Percentiles rank a stretch among this genome's conserved stretches.
Evolutionary conservation across 2,113 vertebrate genomes (phyloP).

Genomic region (Centropristis striata): DNA sequence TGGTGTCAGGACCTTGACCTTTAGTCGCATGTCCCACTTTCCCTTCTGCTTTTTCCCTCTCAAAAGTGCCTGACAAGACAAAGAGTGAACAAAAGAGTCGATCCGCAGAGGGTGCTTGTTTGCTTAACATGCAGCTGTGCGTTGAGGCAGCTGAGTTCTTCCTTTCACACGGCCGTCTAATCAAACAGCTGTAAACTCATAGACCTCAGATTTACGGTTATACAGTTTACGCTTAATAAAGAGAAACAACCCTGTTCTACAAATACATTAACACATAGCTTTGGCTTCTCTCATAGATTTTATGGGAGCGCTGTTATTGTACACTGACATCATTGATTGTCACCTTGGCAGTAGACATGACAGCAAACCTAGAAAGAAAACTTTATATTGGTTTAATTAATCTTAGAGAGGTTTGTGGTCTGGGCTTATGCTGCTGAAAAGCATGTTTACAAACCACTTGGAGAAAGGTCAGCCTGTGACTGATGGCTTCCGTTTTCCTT

Average conservation of each 20-base stretch:
- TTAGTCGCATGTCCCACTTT: conserved; percentile 59
- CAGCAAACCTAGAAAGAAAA: neutral
- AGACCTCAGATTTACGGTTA: neutral
- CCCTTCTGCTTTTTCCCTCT: conserved; percentile 56
- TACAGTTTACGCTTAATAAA: neutral
- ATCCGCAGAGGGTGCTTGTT: conserved; percentile 69
- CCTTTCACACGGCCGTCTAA: conserved; percentile 62
- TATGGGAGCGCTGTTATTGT: neutral
- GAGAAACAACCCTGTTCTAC: neutral
- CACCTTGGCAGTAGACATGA: neutral
- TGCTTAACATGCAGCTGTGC: conserved; percentile 78
- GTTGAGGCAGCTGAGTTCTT: conserved; percentile 35
- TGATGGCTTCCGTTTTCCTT: conserved; percentile 82
- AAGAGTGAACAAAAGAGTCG: conserved; percentile 32
- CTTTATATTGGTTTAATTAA: conserved; percentile 25
- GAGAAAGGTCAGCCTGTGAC: conserved; percentile 77
- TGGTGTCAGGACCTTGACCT: conserved; percentile 25
- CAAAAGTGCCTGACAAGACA: conserved; percentile 63
- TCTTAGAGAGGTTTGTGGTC: conserved; percentile 36
- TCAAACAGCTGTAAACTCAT: conserved; percentile 55
- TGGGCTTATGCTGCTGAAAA: conserved; percentile 30
- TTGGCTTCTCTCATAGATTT: neutral
- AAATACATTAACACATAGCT: neutral
- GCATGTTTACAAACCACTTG: conserved; percentile 61
- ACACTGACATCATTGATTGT: neutral